Conservation (phyloP, 2,888 invertebrate species). For the Lottia scabra region DNA sequence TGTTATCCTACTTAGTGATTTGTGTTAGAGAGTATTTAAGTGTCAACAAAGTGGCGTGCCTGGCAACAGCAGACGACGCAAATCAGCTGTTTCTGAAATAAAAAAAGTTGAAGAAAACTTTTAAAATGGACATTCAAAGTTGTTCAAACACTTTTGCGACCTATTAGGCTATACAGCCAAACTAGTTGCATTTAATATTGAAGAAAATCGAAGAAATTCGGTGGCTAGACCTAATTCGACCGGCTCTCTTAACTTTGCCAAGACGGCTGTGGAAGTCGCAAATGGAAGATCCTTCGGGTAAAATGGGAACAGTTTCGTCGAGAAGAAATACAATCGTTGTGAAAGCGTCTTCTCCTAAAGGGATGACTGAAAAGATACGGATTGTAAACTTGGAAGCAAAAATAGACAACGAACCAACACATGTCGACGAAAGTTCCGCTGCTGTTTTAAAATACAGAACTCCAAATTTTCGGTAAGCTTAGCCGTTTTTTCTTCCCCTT, state of each 20-base stretch:
- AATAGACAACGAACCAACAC: constrained; percentile 64
- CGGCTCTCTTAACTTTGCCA: neutral
- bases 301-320: neutral
- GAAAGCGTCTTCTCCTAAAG: constrained; percentile 30
- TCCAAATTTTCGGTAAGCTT: constrained; percentile 63
- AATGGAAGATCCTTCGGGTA: neutral
- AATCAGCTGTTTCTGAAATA: neutral
- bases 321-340: neutral
- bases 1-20: too few species aligned
- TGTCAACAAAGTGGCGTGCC: neutral
- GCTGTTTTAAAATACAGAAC: constrained; percentile 65
- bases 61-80: constrained; percentile 5
- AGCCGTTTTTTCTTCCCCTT: too few species aligned
- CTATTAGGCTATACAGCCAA: too few species aligned
- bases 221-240: neutral
- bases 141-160: too few species aligned
- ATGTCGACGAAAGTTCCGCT: constrained; percentile 61
- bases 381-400: constrained; percentile 54
- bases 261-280: neutral
- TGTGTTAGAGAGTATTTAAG: neutral
- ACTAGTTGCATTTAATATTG: too few species aligned
- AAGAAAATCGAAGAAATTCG: too few species aligned
- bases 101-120: neutral
- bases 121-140: too few species aligned
- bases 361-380: constrained; percentile 45